Evolutionary conservation across 1,140 invertebrate species (phyloP).

Genomic region (Aleiodes sp.): DNA sequence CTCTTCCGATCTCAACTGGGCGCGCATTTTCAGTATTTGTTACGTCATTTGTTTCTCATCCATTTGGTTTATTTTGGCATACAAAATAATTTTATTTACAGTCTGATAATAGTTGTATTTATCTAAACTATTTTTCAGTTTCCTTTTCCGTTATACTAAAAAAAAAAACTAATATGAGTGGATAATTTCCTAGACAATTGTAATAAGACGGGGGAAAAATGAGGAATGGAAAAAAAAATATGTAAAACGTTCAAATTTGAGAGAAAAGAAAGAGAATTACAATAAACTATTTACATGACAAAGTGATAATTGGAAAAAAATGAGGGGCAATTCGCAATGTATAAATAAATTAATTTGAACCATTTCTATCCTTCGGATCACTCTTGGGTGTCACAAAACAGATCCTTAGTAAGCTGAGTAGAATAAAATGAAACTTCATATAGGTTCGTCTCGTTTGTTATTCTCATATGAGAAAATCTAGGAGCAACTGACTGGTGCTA

Average conservation of each 20-base stretch:
- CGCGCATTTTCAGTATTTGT: not conserved
- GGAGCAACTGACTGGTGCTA: no score
- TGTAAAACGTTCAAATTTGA: not conserved
- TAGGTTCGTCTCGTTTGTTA: not conserved
- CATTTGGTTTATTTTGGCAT: slow-evolving; percentile 64
- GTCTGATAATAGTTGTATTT: slow-evolving; percentile 46
- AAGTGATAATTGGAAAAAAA: not conserved
- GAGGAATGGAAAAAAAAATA: slow-evolving; percentile 17
- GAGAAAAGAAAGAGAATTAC: not conserved
- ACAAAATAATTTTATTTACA: slow-evolving; percentile 66
- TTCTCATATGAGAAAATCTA: no score
- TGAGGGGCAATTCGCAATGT: not conserved
- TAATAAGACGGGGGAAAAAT: not conserved
- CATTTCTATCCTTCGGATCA: not conserved
- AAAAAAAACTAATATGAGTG: slow-evolving; percentile 46
- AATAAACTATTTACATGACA: slow-evolving; percentile 4
- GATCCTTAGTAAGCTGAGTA: not conserved
- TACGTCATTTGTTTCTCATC: slow-evolving; percentile 40
- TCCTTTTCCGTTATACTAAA: slow-evolving; percentile 48
- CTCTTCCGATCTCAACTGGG: no score
- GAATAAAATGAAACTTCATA: no score
- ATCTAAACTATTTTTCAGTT: slow-evolving; percentile 29
- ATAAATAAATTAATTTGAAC: slow-evolving; percentile 9
- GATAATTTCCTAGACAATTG: slow-evolving; percentile 22
- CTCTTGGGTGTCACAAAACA: not conserved